phyloP scores from a whole-genome alignment of 2,797 vertebrate species.

The Lithobates sylvaticus region DNA sequence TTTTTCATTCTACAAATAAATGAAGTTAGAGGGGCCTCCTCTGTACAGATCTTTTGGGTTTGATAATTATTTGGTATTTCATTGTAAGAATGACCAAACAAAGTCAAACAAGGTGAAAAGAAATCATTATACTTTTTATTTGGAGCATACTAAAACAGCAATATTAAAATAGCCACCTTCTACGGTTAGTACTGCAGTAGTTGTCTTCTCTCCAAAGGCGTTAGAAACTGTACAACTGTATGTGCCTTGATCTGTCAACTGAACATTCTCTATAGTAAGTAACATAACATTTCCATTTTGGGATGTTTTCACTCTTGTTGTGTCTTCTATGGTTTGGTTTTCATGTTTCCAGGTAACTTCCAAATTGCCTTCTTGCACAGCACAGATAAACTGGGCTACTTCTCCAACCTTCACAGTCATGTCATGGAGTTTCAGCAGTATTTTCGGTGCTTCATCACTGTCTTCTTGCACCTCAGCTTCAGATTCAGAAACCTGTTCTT shows the following conservation, averaged over 20 bases:
- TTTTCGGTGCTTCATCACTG: conserved; percentile 67
- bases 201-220: conserved; percentile 79
- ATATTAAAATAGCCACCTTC: conserved; percentile 86
- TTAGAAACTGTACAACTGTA: conserved; percentile 85
- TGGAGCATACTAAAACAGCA: conserved; percentile 63
- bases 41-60: background rate
- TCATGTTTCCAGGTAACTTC: conserved; percentile 83
- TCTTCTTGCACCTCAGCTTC: conserved; percentile 36
- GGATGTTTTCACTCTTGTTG: conserved; percentile 80
- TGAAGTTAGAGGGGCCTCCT: background rate
- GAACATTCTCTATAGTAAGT: conserved; percentile 80
- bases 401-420: conserved; percentile 79
- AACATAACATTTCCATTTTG: conserved; percentile 77
- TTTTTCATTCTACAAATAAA: background rate
- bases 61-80: background rate
- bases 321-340: conserved; percentile 75
- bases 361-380: conserved; percentile 79
- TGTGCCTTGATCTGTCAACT: conserved; percentile 82
- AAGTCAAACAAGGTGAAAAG: conserved; percentile 3
- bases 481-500: conserved; percentile 63
- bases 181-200: conserved; percentile 84
- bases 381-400: conserved; percentile 84
- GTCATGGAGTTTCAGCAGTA: conserved; percentile 83
- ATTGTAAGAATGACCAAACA: background rate
- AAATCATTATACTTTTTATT: conserved; percentile 5